These are phyloP conservation scores for Microtus richardsoni DNA, from an alignment of 2,113 vertebrate genomes.

Conservation along the genomic window DNA sequence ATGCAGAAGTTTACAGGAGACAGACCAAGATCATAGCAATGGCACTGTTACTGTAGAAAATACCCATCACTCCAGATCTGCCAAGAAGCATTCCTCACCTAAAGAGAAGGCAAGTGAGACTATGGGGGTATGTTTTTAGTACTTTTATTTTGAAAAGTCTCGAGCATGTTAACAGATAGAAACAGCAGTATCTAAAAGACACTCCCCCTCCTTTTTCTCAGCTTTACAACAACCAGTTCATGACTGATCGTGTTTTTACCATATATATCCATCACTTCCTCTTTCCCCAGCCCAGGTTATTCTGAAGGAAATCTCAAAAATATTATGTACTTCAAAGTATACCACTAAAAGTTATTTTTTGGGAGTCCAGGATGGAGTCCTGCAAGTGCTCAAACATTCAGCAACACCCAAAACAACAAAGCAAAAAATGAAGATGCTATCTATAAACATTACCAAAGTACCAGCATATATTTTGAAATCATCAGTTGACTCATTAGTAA, in stretches of 20 bases:
- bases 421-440: neutral
- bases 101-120: slow-evolving; percentile 86
- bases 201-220: neutral
- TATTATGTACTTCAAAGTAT: neutral
- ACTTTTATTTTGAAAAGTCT: neutral
- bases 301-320: slow-evolving; percentile 53
- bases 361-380: neutral
- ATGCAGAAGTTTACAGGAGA: slow-evolving; percentile 83
- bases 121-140: neutral
- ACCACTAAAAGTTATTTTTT: slow-evolving; percentile 4
- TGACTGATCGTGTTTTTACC: neutral
- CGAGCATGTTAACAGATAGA: neutral
- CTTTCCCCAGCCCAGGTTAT: neutral
- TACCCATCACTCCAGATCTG: slow-evolving; percentile 86
- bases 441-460: neutral
- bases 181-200: neutral
- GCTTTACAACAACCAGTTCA: neutral
- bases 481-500: neutral
- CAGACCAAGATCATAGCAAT: slow-evolving; percentile 85
- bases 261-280: neutral
- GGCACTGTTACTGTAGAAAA: slow-evolving; percentile 80
- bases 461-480: slow-evolving; percentile 31
- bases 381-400: neutral
- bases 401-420: neutral
- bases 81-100: slow-evolving; percentile 87